These are phyloP conservation scores for Eucera pruinosa DNA, from an alignment of 2,888 invertebrate species.

Conservation along the genomic window DNA sequence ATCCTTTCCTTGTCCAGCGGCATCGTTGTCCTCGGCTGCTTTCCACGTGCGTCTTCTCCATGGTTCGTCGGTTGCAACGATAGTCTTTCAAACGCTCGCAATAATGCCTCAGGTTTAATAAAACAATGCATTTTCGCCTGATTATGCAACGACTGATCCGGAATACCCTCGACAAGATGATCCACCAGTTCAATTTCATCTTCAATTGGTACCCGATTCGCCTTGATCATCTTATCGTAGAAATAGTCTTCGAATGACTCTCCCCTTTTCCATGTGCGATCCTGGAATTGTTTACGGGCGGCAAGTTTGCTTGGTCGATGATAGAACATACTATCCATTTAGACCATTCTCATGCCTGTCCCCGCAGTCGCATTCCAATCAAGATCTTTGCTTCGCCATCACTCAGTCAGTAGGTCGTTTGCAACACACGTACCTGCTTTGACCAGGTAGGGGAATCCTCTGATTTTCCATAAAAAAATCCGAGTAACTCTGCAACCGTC, in stretches of 20 bases:
- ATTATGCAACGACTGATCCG: constrained; percentile 45
- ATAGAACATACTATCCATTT: too few species aligned
- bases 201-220: constrained; percentile 43
- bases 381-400: constrained; percentile 51
- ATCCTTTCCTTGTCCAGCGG: too few species aligned
- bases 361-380: constrained; percentile 40
- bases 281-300: constrained; percentile 32
- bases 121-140: constrained; percentile 57
- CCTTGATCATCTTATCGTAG: constrained; percentile 48
- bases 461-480: neutral
- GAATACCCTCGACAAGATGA: constrained; percentile 56
- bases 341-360: constrained; percentile 46
- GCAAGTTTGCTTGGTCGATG: constrained; percentile 44
- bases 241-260: constrained; percentile 49
- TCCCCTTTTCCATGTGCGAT: constrained; percentile 48
- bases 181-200: constrained; percentile 49
- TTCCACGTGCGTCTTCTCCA: constrained; percentile 9
- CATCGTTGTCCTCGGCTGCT: neutral
- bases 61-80: constrained; percentile 14
- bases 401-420: constrained; percentile 29
- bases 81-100: constrained; percentile 52
- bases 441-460: constrained; percentile 45
- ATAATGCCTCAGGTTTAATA: constrained; percentile 21
- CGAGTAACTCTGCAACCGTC: too few species aligned
- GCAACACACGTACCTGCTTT: constrained; percentile 38